Evolutionary conservation across 1,140 invertebrate genomes (phyloP).

Genomic region (Lordiphosa stackelbergi): DNA sequence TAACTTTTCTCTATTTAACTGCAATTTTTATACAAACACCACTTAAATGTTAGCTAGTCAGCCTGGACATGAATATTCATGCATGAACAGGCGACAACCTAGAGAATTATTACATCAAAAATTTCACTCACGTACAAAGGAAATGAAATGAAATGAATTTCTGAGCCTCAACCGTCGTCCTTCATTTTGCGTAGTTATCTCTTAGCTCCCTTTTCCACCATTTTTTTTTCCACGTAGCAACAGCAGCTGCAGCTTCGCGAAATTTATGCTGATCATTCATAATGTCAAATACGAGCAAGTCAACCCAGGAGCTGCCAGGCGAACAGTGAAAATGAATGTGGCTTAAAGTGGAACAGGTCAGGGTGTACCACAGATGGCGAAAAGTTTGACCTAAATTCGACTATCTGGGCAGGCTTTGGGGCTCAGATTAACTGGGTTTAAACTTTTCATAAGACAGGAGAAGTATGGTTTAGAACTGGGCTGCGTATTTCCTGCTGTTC

Average conservation of each 20-base stretch:
- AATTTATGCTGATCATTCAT: slow-evolving; percentile 75
- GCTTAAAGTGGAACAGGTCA: slow-evolving; percentile 52
- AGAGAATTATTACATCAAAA: slow-evolving; percentile 67
- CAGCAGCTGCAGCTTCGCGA: slow-evolving; percentile 54
- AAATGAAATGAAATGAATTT: slow-evolving; percentile 75
- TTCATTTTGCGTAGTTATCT: slow-evolving; percentile 43
- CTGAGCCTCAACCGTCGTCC: slow-evolving; percentile 54
- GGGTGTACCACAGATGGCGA: slow-evolving; percentile 6
- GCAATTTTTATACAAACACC: background rate
- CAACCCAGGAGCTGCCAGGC: background rate
- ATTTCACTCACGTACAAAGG: slow-evolving; percentile 71
- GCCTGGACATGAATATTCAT: slow-evolving; percentile 43
- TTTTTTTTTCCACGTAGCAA: slow-evolving; percentile 12
- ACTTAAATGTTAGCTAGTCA: slow-evolving; percentile 9
- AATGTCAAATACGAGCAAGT: slow-evolving; percentile 63
- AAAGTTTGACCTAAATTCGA: background rate
- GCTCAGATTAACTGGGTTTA: background rate
- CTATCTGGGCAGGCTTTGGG: background rate
- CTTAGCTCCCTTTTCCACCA: slow-evolving; percentile 9
- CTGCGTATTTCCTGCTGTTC: too few relatives aligned
- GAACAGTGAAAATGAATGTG: slow-evolving; percentile 59
- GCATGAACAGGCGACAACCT: slow-evolving; percentile 50
- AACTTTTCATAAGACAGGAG: too few relatives aligned
- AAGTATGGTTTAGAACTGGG: too few relatives aligned
- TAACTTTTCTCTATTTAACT: background rate